Base-by-base conservation (phyloP, 2,888 invertebrate species). In the Laspeyria flexula region DNA sequence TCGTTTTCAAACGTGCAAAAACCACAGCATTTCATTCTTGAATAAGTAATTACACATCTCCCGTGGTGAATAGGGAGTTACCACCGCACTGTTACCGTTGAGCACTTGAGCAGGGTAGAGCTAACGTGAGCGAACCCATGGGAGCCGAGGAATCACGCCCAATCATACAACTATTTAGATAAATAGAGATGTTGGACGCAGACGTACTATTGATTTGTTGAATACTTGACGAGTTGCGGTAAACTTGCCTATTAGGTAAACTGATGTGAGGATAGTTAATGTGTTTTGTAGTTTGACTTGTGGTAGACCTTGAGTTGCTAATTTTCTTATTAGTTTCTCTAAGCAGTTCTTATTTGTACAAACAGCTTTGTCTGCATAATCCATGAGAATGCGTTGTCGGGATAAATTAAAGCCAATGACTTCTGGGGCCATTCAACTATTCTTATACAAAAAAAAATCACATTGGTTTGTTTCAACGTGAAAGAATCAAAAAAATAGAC, bases 41-140 rank as follows among this genome's bases (percentile, higher is more conserved):
- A 70, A 68, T 68, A 63, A 70, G 55, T 68, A 58, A 63, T 70
- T 56, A 52, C 38, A n/a, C 15, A 16, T 44, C n/a, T 21, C 5
- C 21, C 21, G 2, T 21, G 3, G 21, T 21, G 21, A 21, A 21
- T 21, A 21, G 5, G 21, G 2, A 21, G 5, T 21, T 21, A 21
- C 21, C 5, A 2, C 21, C 3, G 21, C 43, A 23, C 21, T 35
- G 64, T 63, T 66, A 63, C 46, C 25, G 53, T 25, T 1, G 50
- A n/a, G n/a, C n/a, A n/a, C n/a, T n/a, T n/a, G 43, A 43, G 43
- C 51, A n/a, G 53, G 18, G 47, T 43, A 55, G 67, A 69, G 25
- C 25, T 6, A 25, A 3, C 25, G 25, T 25, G 25, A 60, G 30
- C 46, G 48, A 38, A 30, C 68, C 53, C 60, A 1, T 0, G 68